Percentiles rank a stretch among this genome's conserved stretches.
These are phyloP conservation scores for Nyctalus aviator DNA, from an alignment of 2,797 vertebrate genomes.

Conservation along the genomic window DNA sequence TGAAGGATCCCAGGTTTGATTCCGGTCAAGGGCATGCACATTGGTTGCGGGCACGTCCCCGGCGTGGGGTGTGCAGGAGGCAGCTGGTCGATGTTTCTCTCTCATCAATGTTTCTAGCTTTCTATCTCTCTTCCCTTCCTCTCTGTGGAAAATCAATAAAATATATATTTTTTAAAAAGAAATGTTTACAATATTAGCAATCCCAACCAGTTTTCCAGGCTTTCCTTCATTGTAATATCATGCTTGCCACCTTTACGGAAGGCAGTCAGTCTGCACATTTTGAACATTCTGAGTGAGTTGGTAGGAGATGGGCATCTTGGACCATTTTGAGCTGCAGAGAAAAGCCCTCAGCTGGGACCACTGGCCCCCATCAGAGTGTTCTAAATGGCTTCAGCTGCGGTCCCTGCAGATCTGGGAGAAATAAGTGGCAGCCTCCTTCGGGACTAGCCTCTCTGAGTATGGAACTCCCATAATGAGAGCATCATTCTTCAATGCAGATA, in stretches of 20 bases:
- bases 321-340: conserved; percentile 10
- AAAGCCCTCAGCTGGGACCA: conserved; percentile 10
- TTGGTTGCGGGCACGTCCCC: no score
- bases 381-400: neutral
- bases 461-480: neutral
- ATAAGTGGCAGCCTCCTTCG: neutral
- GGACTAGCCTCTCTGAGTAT: neutral
- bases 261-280: neutral
- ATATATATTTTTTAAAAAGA: neutral
- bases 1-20: no score
- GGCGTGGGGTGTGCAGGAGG: no score
- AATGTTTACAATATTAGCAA: conserved; percentile 36
- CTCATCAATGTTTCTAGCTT: no score
- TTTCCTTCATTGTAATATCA: neutral
- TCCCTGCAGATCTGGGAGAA: conserved; percentile 19
- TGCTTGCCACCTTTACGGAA: conserved; percentile 39
- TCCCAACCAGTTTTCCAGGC: neutral
- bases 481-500: neutral
- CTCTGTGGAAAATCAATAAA: no score
- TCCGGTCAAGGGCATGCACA: no score
- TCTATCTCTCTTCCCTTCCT: no score
- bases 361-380: conserved; percentile 1
- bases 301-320: neutral
- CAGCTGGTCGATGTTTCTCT: no score
- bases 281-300: conserved; percentile 27